Percentiles rank a stretch among this genome's conserved stretches.
Evolutionary conservation across 2,888 invertebrate genomes (phyloP).

Genomic region (Hypomecis atomaria): DNA sequence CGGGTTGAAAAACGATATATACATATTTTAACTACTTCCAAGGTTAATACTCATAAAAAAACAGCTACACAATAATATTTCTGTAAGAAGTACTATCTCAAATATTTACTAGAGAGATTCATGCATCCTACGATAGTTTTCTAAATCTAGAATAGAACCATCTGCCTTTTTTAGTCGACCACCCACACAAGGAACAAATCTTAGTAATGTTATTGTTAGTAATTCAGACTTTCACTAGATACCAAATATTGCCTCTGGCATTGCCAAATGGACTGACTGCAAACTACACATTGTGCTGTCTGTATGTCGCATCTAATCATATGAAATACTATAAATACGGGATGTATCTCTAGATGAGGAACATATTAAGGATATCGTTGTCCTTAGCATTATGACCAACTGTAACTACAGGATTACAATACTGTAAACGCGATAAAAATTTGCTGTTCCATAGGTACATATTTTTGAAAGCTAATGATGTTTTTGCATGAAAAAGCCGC

Average conservation of each 20-base stretch:
- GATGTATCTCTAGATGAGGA: no score
- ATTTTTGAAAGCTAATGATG: no score
- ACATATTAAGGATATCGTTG: no score
- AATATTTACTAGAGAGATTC: no score
- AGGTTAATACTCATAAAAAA: background rate
- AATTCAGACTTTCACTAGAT: constrained; percentile 28
- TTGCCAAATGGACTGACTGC: constrained; percentile 29
- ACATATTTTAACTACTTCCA: no score
- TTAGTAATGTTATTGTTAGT: constrained; percentile 21
- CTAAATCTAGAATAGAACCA: background rate
- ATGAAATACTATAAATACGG: background rate
- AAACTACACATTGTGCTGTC: constrained; percentile 38
- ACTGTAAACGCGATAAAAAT: no score
- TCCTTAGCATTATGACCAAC: no score
- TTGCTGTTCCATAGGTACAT: no score
- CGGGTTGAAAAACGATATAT: no score
- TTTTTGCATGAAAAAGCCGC: no score
- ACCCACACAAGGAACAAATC: constrained; percentile 16
- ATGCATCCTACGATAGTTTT: background rate
- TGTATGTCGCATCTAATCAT: background rate
- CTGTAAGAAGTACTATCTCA: background rate
- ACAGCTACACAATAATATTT: background rate
- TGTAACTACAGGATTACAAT: no score
- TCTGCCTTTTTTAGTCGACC: constrained; percentile 1
- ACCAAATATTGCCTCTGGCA: constrained; percentile 19